Base-by-base conservation (phyloP, 2,888 invertebrate genomes). In the Leptarthrus brevirostris region DNA sequence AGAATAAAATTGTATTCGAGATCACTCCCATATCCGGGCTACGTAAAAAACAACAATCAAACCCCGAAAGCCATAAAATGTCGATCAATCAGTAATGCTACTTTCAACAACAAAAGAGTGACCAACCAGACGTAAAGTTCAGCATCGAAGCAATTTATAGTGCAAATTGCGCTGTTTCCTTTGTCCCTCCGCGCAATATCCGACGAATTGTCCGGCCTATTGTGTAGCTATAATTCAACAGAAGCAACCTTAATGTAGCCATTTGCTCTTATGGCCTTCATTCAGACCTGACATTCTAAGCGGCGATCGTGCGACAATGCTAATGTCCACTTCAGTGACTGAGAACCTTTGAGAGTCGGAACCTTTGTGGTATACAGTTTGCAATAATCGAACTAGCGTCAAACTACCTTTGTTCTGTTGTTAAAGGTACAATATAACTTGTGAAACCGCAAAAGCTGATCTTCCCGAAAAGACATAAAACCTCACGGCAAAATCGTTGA, bases 401-500 rank as follows among this genome's bases (percentile, higher is more conserved):
- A 30, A 30, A 30, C 30, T 30, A 30, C 30, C 5, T 6, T 8
- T 30, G 30, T 8, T 8, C 30, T 30, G 4, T 30, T 30, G 30
- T 30, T 30, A 30, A 30, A 30, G 30, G 30, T 30, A 40, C 12
- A 40, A 40, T 12, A 40, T 40, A 40, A 40, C 6, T 40, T 40
- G 10, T 12, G 12, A 40, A 40, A 40, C 40, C 40, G n/a, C 40
- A 40, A 40, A 40, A 40, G 12, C 40, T 40, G 40, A 40, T 40
- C 40, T 40, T 40, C 40, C n/a, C 40, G 40, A 40, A 40, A 40
- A 40, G 40, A 12, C 3, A 40, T 6, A 12, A 6, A 40, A 40
- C 3, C 40, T n/a, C 40, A 40, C 12, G 40, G 40, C 12, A 49
- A 20, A 36, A 58, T 58, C 58, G 58, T 58, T 58, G 58, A 58